Base-by-base conservation (phyloP, 2,888 invertebrate genomes). In the Ormyrus rosae region DNA sequence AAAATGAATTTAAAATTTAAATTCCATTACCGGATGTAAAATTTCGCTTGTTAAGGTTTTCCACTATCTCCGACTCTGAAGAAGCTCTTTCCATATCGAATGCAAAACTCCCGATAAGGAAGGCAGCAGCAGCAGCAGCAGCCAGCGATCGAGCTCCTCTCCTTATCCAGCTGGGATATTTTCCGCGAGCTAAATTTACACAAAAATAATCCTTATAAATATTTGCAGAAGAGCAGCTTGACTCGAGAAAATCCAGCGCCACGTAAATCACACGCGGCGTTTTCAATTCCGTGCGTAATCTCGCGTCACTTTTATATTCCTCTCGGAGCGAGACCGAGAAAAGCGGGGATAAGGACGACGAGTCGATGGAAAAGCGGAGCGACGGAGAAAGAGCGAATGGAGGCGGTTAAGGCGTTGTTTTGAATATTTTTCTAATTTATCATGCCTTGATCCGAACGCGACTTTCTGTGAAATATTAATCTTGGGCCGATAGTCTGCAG, bases 381-480 rank as follows among this genome's bases (percentile, higher is more conserved):
- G 53, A 11, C 19, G 58, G 13, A 11, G 19, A 19, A 13, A 58
- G 13, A 48, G 60, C 5, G 61, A 58, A 71, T 13, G 60, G 34
- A 53, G 67, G n/a, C 19, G 0, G 53, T 73, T 76, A 45, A 77
- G 5, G 5, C 61, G 76, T 81, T 78, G 65, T 79, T 82, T 81
- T 82, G 77, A 83, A 83, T 83, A 83, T 83, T 82, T 81, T 83
- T 83, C 75, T 80, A 83, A 83, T 83, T 83, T 80, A 82, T 83
- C 82, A 78, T 61, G 34, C 77, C 51, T 60, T 6, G 48, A 46
- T 45, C 53, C 69, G n/a, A 68, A 69, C 60, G n/a, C 60, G 34
- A 75, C 53, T 75, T 56, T 56, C 51, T 51, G 58, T 48, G 63
- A 69, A 76, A 76, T 69, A 76, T 76, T 76, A 76, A 76, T 69